phyloP scores from a whole-genome alignment of 2,113 vertebrate species.

The Clinocottus analis region DNA sequence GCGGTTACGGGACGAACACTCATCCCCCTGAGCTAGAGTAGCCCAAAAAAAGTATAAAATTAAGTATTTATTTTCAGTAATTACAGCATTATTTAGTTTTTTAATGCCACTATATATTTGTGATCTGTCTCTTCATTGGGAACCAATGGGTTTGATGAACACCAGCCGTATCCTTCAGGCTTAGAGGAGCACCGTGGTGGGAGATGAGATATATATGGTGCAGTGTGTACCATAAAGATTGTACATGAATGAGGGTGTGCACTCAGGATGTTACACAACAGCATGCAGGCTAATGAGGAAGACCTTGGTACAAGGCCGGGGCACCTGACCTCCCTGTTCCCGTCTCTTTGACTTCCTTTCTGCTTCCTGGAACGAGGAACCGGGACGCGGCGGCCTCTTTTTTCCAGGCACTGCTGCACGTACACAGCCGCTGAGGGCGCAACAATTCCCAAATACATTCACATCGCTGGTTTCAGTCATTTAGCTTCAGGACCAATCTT shows the following conservation, averaged over 20 bases:
- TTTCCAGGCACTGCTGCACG: not conserved
- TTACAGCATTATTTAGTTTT: too few species aligned
- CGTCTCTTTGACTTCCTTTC: constrained; percentile 37
- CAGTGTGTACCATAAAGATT: not conserved
- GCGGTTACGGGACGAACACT: too few species aligned
- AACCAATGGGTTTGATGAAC: too few species aligned
- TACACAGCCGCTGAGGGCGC: not conserved
- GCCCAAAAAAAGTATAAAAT: too few species aligned
- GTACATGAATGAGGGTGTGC: too few species aligned
- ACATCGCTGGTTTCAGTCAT: not conserved
- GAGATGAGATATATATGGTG: not conserved
- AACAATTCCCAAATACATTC: not conserved
- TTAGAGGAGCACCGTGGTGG: not conserved
- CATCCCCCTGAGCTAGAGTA: too few species aligned
- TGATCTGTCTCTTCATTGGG: too few species aligned
- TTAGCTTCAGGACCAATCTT: not conserved
- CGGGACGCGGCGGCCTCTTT: not conserved
- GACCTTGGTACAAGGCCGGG: constrained; percentile 1
- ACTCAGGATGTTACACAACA: constrained; percentile 28
- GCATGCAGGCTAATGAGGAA: not conserved
- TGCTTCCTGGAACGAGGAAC: constrained; percentile 29
- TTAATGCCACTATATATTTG: too few species aligned
- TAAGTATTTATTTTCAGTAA: too few species aligned
- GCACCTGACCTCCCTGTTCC: constrained; percentile 14
- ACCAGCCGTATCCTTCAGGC: too few species aligned